Base-by-base conservation (phyloP, 2,888 invertebrate species). In the Acholoe squamosa region DNA sequence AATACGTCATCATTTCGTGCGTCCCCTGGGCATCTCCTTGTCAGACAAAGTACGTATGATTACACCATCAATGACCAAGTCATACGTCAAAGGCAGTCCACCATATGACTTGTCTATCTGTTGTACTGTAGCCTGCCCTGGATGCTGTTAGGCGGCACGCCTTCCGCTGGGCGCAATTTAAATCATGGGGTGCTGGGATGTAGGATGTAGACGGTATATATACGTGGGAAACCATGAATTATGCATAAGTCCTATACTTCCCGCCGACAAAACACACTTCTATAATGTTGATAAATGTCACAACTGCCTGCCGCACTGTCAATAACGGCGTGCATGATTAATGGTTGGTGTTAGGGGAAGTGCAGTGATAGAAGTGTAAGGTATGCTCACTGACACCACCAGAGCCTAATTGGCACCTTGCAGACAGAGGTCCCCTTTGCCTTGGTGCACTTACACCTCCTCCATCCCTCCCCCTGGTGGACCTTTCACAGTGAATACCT, bases 191-290 rank as follows among this genome's bases (percentile, higher is more conserved):
- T 76, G 76, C n/a, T 76, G 31, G 76, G 31, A 3, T n/a, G 28
- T 3, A 31, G 76, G 76, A 16, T 76, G 76, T 19, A 19, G 61
- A 3, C 31, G 31, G 76, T 76, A 28, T 25, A 5, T n/a, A n/a
- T n/a, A n/a, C n/a, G n/a, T n/a, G 19, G 22, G 61, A 19, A 43
- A 61, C 7, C 19, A 34, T 80, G 80, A 80, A 80, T 80, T 34
- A 80, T 80, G 19, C 80, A 80, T 80, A 22, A 80, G 80, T 80
- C 80, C 80, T 80, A 80, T 80, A 80, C 80, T 12, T 22, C 80
- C 7, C 25, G 80, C n/a, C 14, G 76, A 76, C 19, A 76, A 76
- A 76, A 28, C 28, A 71, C 0, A 71, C 25, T 14, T 25, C 71
- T 25, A 71, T 71, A 71, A 80, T 33, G 80, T 76, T 76, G 34